These are phyloP conservation scores for Trachemys scripta DNA, from an alignment of 2,113 vertebrate species.

Conservation along the genomic window DNA sequence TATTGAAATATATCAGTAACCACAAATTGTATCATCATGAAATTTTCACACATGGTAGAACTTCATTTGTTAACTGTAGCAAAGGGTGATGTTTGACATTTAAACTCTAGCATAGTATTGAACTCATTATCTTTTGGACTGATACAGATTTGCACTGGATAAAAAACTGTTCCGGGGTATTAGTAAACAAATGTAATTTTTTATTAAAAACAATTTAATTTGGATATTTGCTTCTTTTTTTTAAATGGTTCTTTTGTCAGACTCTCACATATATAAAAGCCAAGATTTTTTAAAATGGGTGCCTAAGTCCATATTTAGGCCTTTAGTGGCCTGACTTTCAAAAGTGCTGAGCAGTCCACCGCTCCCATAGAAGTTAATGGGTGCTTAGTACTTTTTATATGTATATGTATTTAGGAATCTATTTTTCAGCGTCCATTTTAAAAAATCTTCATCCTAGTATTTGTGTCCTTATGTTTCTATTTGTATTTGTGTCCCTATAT, in stretches of 20 bases:
- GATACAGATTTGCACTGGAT: not conserved
- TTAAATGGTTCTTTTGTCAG: not conserved
- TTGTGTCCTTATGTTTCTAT: not conserved
- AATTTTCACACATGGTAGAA: slow-evolving; percentile 46
- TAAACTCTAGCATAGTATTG: slow-evolving; percentile 13
- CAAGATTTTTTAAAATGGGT: not conserved
- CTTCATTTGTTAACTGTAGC: slow-evolving; percentile 45
- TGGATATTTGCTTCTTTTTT: not conserved
- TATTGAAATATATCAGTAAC: slow-evolving; percentile 32
- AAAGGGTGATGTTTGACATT: slow-evolving; percentile 42
- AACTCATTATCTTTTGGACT: slow-evolving; percentile 27
- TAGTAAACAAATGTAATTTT: not conserved
- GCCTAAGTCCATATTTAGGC: not conserved
- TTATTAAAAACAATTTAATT: not conserved
- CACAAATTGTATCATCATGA: slow-evolving; percentile 43
- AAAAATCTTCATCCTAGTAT: not conserved
- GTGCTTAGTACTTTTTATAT: not conserved
- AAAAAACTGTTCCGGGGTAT: not conserved
- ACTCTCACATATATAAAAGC: not conserved
- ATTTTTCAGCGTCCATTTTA: not conserved
- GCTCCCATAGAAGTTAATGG: not conserved
- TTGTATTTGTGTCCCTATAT: not conserved
- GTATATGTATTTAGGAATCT: not conserved
- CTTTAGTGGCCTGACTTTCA: not conserved
- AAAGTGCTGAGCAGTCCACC: not conserved